A percentile compares a stretch with the other conserved stretches of the same genome.
Conservation (phyloP, 2,113 vertebrate genomes). For the Microcebus ravelobensis region DNA sequence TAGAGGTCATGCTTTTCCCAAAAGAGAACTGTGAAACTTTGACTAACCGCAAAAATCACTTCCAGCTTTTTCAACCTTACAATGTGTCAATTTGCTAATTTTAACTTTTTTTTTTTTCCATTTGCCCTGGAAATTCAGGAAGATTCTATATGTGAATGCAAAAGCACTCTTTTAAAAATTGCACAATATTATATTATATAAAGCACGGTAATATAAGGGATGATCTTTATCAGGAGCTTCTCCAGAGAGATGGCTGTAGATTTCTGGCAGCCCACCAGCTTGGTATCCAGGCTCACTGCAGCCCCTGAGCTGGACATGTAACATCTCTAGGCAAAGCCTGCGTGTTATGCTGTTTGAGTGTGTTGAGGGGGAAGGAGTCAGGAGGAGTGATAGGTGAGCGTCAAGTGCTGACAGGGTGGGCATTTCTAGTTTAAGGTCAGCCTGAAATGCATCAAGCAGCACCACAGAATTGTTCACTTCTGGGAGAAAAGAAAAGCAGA, state of each 20-base stretch:
- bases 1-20: conserved; percentile 57
- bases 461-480: neutral
- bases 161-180: neutral
- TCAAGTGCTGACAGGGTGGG: neutral
- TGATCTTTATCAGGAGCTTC: neutral
- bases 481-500: neutral
- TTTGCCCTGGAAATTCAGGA: neutral
- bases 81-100: neutral
- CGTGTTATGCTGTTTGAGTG: neutral
- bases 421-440: neutral
- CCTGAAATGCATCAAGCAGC: neutral
- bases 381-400: neutral
- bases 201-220: neutral
- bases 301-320: neutral
- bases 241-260: neutral
- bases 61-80: neutral
- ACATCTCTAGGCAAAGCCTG: no score
- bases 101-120: neutral
- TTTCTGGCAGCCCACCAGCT: neutral
- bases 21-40: conserved; percentile 41
- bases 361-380: neutral
- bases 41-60: conserved; percentile 52
- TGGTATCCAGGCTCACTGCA: neutral
- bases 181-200: neutral
- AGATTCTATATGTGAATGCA: neutral